Percentiles rank a stretch among this genome's conserved stretches.
phyloP scores from a whole-genome alignment of 2,113 vertebrate species.

The Tachuris rubrigastra region DNA sequence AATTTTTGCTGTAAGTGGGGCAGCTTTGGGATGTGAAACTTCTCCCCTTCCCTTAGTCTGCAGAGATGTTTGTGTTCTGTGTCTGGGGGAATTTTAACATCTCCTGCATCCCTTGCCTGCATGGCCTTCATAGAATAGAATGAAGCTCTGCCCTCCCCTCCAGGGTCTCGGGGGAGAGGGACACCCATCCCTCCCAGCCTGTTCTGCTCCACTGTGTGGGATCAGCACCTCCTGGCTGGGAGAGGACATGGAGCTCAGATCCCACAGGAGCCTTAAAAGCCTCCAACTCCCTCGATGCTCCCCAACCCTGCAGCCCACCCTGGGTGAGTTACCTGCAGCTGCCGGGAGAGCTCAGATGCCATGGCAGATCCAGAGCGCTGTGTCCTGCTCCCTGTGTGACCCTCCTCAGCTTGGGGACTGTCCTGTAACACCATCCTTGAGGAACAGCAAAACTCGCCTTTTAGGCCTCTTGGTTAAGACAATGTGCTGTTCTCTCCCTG shows the following conservation, averaged over 20 bases:
- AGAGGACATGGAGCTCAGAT: background rate
- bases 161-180: fast-evolving
- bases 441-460: background rate
- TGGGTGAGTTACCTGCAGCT: background rate
- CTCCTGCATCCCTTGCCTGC: fast-evolving
- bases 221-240: background rate
- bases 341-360: fast-evolving
- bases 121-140: background rate
- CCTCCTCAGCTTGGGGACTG: background rate
- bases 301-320: background rate
- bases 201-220: background rate
- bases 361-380: background rate
- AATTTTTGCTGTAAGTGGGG: background rate
- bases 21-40: background rate
- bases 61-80: background rate
- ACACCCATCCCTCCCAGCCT: background rate
- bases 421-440: background rate
- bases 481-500: background rate
- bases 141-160: background rate
- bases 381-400: background rate
- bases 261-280: background rate
- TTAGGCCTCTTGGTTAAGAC: background rate
- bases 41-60: background rate
- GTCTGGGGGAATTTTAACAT: background rate
- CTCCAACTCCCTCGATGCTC: background rate